phyloP scores from a whole-genome alignment of 2,113 vertebrate species.

The Toxostoma redivivum region DNA sequence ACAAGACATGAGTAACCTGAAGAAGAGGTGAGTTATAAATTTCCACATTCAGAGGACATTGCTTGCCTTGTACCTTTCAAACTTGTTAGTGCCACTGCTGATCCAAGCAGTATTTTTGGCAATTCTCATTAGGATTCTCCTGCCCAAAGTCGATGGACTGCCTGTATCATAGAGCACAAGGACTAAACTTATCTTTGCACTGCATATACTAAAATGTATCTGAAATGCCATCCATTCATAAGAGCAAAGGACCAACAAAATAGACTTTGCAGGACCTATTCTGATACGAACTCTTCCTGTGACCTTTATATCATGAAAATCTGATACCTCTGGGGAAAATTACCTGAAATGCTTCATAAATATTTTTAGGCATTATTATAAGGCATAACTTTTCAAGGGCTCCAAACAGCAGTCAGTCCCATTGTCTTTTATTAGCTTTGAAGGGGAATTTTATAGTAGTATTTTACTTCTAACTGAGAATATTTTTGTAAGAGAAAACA shows the following conservation, averaged over 20 bases:
- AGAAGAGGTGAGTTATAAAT: neutral
- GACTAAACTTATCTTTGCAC: neutral
- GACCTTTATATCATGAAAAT: neutral
- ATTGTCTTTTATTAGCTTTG: neutral
- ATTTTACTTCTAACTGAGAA: neutral
- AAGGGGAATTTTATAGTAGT: neutral
- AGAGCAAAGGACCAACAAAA: neutral
- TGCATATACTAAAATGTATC: neutral
- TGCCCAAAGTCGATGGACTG: conserved; percentile 13
- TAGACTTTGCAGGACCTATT: neutral
- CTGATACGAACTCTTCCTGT: neutral
- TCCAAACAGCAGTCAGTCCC: neutral
- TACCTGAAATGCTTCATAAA: neutral
- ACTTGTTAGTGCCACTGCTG: conserved; percentile 32
- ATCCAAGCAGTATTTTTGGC: conserved; percentile 56
- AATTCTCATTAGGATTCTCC: conserved; percentile 45
- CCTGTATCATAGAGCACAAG: neutral
- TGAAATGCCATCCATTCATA: neutral
- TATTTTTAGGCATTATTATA: neutral
- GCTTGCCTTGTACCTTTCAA: conserved; percentile 58
- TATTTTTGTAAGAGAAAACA: neutral
- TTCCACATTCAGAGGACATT: conserved; percentile 50
- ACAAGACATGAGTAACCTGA: neutral
- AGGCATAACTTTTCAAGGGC: neutral
- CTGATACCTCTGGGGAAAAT: neutral